Conservation (phyloP, 2,113 vertebrate genomes). For the Sorex araneus region DNA sequence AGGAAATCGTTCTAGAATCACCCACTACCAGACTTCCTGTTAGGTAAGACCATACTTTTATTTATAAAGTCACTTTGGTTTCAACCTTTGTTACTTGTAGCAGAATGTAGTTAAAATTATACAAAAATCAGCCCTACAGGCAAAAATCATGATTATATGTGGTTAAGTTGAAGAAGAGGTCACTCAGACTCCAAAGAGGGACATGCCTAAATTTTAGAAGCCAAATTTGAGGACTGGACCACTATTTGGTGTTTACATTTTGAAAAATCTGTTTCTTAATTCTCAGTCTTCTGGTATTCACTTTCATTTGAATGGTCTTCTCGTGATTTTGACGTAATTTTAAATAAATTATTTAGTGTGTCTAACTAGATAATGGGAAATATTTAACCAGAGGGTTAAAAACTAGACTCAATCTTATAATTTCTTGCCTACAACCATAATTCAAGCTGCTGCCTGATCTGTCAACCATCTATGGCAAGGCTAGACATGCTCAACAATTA, state of each 20-base stretch:
- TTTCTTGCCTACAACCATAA: conserved; percentile 78
- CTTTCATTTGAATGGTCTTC: conserved; percentile 63
- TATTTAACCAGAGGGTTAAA: conserved; percentile 74
- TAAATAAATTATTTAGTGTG: conserved; percentile 70
- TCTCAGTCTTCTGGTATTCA: conserved; percentile 33
- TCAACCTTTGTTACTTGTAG: not conserved
- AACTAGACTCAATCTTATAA: conserved; percentile 78
- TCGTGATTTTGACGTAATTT: conserved; percentile 60
- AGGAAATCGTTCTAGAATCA: conserved; percentile 9
- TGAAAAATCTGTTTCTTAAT: not conserved
- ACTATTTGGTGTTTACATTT: not conserved
- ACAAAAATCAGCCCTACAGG: not conserved
- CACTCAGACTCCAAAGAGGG: not conserved
- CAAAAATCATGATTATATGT: not conserved
- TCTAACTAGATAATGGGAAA: conserved; percentile 72
- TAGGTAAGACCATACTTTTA: not conserved
- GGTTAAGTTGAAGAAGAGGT: not conserved
- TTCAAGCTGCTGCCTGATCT: conserved; percentile 65
- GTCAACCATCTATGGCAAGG: conserved; percentile 49
- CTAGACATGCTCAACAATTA: not conserved
- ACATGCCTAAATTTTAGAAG: not conserved
- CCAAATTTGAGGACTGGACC: not conserved
- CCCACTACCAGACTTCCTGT: not conserved
- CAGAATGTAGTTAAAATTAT: not conserved
- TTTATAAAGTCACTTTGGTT: not conserved